Evolutionary conservation across 2,113 vertebrate species (phyloP).

Genomic region (Arenaria interpres): DNA sequence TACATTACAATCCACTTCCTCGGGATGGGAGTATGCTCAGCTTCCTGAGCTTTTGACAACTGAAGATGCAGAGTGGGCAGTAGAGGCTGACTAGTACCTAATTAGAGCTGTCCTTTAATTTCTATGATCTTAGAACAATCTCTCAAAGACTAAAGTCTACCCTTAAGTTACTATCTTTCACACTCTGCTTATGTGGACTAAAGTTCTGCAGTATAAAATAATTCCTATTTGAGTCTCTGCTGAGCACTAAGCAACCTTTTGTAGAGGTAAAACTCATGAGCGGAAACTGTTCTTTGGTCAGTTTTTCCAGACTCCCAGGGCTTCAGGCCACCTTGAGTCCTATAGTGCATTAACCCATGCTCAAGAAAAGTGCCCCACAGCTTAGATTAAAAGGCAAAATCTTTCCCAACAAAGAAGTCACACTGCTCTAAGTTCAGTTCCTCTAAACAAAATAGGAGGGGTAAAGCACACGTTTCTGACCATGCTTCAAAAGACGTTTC

Average conservation of each 20-base stretch:
- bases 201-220: not conserved
- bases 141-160: not conserved
- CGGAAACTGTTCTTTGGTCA: not conserved
- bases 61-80: not conserved
- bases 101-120: not conserved
- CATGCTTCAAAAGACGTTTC: slow-evolving; percentile 2
- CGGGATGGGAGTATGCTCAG: not conserved
- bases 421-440: not conserved
- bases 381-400: not conserved
- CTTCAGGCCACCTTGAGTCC: not conserved
- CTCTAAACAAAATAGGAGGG: slow-evolving; percentile 67
- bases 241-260: not conserved
- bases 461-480: slow-evolving; percentile 61
- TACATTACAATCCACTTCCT: not conserved
- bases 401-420: not conserved
- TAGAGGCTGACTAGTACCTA: not conserved
- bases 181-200: not conserved
- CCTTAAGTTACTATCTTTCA: not conserved
- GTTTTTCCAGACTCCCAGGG: not conserved
- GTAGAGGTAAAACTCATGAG: not conserved
- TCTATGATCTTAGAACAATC: not conserved
- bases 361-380: not conserved
- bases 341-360: not conserved
- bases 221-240: not conserved
- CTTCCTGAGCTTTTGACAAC: not conserved